These are phyloP conservation scores for Trachelus tabidus DNA, from an alignment of 2,888 invertebrate species.

Conservation along the genomic window DNA sequence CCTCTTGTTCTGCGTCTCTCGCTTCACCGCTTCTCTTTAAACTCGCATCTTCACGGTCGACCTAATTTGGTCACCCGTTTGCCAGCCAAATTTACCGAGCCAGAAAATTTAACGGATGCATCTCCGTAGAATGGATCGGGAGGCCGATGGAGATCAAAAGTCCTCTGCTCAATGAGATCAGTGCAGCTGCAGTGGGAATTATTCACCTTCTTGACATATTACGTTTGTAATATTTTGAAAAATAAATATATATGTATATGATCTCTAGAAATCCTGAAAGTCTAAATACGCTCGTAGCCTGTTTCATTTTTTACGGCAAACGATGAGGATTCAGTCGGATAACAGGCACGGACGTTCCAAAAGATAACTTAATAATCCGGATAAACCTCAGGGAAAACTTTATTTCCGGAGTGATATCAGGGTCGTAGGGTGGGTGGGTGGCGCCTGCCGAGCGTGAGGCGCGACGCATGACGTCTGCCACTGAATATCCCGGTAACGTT, in stretches of 20 bases:
- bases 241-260: not conserved
- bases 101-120: not conserved
- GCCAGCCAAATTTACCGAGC: not conserved
- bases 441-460: not conserved
- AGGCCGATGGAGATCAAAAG: not conserved
- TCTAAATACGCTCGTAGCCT: not conserved
- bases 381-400: not conserved
- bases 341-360: not conserved
- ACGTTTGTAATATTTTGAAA: not conserved
- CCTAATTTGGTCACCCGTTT: not conserved
- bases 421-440: not conserved
- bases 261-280: not conserved
- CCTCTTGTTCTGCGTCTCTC: not conserved
- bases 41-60: not conserved
- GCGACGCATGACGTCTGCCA: not conserved
- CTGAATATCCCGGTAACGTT: not conserved
- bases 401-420: not conserved
- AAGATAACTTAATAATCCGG: not conserved
- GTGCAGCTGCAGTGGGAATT: not conserved
- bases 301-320: not conserved
- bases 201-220: not conserved
- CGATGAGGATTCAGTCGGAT: not conserved
- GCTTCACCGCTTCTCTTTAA: not conserved
- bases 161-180: not conserved
- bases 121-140: not conserved